A percentile compares a stretch with the other conserved stretches of the same genome.
Conservation (phyloP, 2,113 vertebrate species). For the Calidris pugnax region DNA sequence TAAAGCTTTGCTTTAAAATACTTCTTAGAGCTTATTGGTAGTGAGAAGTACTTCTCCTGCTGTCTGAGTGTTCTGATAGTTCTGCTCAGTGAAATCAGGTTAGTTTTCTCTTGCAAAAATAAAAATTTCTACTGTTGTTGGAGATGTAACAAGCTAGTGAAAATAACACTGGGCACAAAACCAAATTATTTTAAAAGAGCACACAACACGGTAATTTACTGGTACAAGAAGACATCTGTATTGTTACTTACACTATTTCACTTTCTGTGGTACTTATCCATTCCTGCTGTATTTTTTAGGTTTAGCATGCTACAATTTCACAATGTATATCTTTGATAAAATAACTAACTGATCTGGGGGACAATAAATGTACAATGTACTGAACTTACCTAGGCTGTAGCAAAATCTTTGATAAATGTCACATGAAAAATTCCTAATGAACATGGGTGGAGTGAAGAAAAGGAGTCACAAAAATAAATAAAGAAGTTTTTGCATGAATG, state of each 20-base stretch:
- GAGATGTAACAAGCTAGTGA: background rate
- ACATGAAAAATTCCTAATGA: background rate
- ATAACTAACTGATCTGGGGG: background rate
- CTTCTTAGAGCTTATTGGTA: background rate
- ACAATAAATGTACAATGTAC: background rate
- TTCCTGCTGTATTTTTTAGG: background rate
- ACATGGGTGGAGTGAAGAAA: background rate
- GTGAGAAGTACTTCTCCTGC: background rate
- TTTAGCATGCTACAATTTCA: background rate
- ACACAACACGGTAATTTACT: background rate
- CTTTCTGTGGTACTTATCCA: background rate
- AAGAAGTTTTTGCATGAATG: background rate
- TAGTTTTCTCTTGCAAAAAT: slow-evolving; percentile 14
- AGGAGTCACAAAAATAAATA: background rate
- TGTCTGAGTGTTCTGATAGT: background rate
- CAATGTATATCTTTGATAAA: background rate
- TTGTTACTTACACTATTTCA: background rate
- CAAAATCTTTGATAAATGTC: background rate
- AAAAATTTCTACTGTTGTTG: background rate
- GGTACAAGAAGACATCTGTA: background rate
- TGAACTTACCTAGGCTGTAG: background rate
- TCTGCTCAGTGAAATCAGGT: background rate
- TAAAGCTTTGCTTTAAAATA: slow-evolving; percentile 45
- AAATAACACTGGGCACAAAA: background rate
- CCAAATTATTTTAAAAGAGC: background rate